Evolutionary conservation across 2,888 invertebrate species (phyloP).

Genomic region (Nomada flava): DNA sequence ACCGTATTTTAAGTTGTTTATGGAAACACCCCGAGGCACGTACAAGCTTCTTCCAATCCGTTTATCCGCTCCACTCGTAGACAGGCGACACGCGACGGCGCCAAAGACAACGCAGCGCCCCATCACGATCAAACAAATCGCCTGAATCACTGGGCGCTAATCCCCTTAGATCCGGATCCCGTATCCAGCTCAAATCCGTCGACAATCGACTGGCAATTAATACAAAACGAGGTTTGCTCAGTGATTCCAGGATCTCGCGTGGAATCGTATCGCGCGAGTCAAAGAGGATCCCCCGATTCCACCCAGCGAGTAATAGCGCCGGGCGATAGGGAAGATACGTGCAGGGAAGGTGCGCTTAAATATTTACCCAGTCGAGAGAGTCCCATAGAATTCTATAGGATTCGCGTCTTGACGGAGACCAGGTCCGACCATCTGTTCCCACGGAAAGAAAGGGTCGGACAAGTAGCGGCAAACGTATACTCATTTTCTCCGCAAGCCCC

Average conservation of each 20-base stretch:
- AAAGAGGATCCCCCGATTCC: conserved; percentile 2
- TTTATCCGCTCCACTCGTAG: conserved; percentile 2
- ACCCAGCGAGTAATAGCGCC: conserved; percentile 16
- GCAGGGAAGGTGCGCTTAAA: conserved; percentile 12
- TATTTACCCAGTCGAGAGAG: conserved; percentile 28
- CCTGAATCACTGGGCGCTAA: not conserved
- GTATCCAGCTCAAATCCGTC: not conserved
- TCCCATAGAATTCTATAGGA: conserved; percentile 39
- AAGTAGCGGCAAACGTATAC: not conserved
- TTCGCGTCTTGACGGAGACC: conserved; percentile 4
- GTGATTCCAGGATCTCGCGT: not conserved
- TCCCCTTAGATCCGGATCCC: not conserved
- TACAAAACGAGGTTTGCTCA: conserved; percentile 20
- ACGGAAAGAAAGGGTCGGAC: not conserved
- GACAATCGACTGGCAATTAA: conserved; percentile 39
- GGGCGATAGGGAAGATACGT: no score
- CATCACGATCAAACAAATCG: conserved; percentile 1
- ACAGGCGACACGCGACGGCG: not conserved
- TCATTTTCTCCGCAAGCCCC: not conserved
- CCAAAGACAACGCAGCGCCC: not conserved
- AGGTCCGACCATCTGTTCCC: no score
- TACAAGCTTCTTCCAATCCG: not conserved
- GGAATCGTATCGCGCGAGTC: conserved; percentile 14
- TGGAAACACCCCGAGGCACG: not conserved
- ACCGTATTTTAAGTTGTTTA: not conserved